Percentiles rank a stretch among this genome's conserved stretches.
phyloP scores from a whole-genome alignment of 2,797 vertebrate species.

The Periparus ater region DNA sequence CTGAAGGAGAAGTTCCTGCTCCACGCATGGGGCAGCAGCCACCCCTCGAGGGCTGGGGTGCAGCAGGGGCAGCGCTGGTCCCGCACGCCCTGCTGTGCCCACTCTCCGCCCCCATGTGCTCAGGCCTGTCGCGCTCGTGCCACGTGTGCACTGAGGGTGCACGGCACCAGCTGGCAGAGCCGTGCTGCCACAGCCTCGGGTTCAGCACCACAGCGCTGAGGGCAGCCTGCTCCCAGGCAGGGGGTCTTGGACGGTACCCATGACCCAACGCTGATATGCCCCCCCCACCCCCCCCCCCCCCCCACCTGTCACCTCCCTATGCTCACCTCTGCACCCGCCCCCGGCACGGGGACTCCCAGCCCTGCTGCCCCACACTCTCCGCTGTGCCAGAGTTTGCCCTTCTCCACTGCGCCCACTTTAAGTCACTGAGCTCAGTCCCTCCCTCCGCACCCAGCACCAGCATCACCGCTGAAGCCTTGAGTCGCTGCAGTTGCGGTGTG shows the following conservation, averaged over 20 bases:
- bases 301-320: neutral
- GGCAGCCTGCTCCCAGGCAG: fast-evolving
- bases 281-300: no score
- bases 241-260: neutral
- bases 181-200: neutral
- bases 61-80: neutral
- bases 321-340: neutral
- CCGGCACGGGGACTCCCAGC: neutral
- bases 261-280: fast-evolving
- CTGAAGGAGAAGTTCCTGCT: constrained; percentile 37
- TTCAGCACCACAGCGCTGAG: neutral
- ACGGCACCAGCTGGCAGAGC: constrained; percentile 38
- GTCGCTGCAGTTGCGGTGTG: neutral
- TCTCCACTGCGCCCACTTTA: neutral
- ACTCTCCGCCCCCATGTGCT: neutral
- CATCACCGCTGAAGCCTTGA: neutral
- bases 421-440: neutral
- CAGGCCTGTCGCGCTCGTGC: neutral
- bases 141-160: constrained; percentile 62
- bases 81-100: neutral
- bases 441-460: neutral
- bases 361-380: neutral
- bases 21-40: neutral
- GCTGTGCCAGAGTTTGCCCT: neutral
- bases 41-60: neutral